Evolutionary conservation across 2,888 invertebrate species (phyloP).

Genomic region (Caenorhabditis sp.): DNA sequence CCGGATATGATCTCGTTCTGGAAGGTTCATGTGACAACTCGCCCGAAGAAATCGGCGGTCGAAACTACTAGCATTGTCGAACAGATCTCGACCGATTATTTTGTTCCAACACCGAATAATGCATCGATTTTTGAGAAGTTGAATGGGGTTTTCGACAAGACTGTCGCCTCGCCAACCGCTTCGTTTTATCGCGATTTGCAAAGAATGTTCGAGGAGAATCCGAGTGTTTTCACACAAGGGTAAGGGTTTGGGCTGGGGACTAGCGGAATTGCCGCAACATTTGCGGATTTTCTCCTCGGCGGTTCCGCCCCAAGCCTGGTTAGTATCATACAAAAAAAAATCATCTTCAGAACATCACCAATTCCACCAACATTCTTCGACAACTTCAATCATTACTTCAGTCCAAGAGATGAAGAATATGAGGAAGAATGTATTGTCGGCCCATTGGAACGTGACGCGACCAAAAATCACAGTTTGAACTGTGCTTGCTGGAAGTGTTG

Average conservation of each 20-base stretch:
- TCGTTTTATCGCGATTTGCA: background rate
- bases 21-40: background rate
- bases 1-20: conserved; percentile 3
- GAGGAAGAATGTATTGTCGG: background rate
- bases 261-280: too few species aligned
- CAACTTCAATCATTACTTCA: background rate
- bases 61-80: background rate
- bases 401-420: background rate
- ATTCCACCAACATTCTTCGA: background rate
- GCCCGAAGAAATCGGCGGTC: background rate
- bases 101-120: background rate
- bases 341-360: too few species aligned
- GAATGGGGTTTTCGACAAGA: background rate
- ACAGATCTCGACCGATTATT: background rate
- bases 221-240: background rate
- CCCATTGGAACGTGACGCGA: background rate
- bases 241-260: too few species aligned
- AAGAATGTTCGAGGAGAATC: background rate
- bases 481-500: conserved; percentile 1
- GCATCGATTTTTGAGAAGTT: conserved; percentile 7
- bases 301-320: too few species aligned
- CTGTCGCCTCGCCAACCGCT: background rate
- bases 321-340: too few species aligned
- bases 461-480: background rate
- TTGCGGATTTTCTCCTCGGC: too few species aligned